A percentile compares a stretch with the other conserved stretches of the same genome.
Conservation (phyloP, 2,113 vertebrate genomes). For the Illadopsis cleaveri region DNA sequence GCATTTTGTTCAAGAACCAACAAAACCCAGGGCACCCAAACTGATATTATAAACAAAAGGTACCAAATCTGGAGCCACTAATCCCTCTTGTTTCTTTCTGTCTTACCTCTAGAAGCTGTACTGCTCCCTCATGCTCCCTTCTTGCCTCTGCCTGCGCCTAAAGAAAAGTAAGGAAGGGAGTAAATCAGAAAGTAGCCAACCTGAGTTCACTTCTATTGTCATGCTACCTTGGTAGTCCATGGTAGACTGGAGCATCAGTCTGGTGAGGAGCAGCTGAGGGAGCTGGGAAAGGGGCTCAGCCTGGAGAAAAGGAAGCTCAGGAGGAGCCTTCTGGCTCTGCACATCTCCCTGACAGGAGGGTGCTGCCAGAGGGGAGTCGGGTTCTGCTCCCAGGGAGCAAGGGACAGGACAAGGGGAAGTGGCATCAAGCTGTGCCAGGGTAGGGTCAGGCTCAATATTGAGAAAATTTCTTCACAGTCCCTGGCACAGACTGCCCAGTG, state of each 20-base stretch:
- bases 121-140: conserved; percentile 94
- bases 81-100: background rate
- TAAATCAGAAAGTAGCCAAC: background rate
- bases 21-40: background rate
- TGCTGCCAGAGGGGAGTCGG: fast-evolving
- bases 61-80: background rate
- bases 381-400: background rate
- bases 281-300: background rate
- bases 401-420: background rate
- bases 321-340: background rate
- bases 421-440: background rate
- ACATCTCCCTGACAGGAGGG: background rate
- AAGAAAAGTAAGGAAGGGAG: background rate
- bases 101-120: conserved; percentile 96
- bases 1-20: background rate
- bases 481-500: background rate
- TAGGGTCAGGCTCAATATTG: background rate
- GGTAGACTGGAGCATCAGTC: fast-evolving
- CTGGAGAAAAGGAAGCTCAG: background rate
- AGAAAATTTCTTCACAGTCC: background rate
- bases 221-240: background rate
- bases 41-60: background rate
- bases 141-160: conserved; percentile 95
- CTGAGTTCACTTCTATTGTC: background rate
- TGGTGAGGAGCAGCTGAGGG: background rate